Evolutionary conservation across 2,888 invertebrate genomes (phyloP).

Genomic region (Molorchus minor): DNA sequence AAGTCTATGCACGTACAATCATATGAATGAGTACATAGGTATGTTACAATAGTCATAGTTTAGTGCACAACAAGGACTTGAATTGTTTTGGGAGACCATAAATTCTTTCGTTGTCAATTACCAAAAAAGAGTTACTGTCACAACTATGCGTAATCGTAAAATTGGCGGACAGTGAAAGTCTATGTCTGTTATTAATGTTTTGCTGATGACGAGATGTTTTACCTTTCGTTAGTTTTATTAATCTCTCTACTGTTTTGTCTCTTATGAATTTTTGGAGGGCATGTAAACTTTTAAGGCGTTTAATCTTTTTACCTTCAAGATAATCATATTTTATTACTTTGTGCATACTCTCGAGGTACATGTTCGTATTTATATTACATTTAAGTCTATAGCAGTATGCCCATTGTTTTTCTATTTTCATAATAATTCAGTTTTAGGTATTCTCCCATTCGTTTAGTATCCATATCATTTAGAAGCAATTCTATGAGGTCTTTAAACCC

Average conservation of each 20-base stretch:
- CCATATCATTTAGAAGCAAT: slow-evolving; percentile 3
- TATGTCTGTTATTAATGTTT: neutral
- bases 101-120: too few relatives aligned
- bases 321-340: slow-evolving; percentile 8
- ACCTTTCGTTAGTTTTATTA: slow-evolving; percentile 11
- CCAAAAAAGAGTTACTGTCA: too few relatives aligned
- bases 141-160: too few relatives aligned
- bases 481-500: neutral
- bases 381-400: slow-evolving; percentile 7
- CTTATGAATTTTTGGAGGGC: slow-evolving; percentile 1
- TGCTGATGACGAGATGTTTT: slow-evolving; percentile 1
- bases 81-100: too few relatives aligned
- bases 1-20: too few relatives aligned
- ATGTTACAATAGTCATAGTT: too few relatives aligned
- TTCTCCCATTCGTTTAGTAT: neutral
- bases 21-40: too few relatives aligned
- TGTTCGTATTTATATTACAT: slow-evolving; percentile 13
- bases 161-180: neutral
- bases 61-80: too few relatives aligned
- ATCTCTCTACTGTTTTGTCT: slow-evolving; percentile 1
- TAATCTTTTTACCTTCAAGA: slow-evolving; percentile 5
- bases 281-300: slow-evolving; percentile 7
- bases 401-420: slow-evolving; percentile 1
- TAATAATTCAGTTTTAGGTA: neutral
- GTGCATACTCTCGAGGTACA: slow-evolving; percentile 5